These are phyloP conservation scores for Sandelia bainsii DNA, from an alignment of 2,797 vertebrate species.

Conservation along the genomic window DNA sequence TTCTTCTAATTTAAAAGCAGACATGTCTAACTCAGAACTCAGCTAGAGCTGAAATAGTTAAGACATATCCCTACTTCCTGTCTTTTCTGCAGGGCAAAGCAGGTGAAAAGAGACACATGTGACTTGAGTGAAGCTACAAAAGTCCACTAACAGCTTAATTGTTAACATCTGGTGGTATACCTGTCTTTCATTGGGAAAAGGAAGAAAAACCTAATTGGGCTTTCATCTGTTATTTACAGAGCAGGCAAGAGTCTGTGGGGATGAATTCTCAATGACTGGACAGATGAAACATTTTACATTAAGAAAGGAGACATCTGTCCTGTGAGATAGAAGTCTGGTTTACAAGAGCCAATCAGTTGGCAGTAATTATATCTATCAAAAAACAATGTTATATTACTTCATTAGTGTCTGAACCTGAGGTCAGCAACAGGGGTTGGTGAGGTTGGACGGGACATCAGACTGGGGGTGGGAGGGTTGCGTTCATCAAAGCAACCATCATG, in stretches of 20 bases:
- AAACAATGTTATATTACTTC: too few relatives aligned
- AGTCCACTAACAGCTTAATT: constrained; percentile 58
- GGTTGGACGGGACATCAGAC: too few relatives aligned
- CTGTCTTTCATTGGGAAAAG: constrained; percentile 43
- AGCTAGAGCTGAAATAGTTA: constrained; percentile 8
- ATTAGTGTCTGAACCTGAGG: too few relatives aligned
- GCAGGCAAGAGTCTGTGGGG: constrained; percentile 10
- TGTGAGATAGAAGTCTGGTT: constrained; percentile 6
- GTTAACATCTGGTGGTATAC: constrained; percentile 43
- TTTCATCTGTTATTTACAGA: constrained; percentile 48
- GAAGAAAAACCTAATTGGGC: constrained; percentile 20
- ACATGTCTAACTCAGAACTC: constrained; percentile 6
- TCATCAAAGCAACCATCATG: too few relatives aligned
- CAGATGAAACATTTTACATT: constrained; percentile 28
- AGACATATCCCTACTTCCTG: constrained; percentile 23
- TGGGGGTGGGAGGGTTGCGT: too few relatives aligned
- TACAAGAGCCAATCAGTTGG: constrained; percentile 20
- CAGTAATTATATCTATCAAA: constrained; percentile 24
- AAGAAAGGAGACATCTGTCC: neutral
- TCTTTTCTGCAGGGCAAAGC: constrained; percentile 31
- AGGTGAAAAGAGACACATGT: constrained; percentile 44
- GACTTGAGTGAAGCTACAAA: constrained; percentile 53
- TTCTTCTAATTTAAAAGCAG: constrained; percentile 23
- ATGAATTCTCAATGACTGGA: constrained; percentile 25
- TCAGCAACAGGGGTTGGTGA: too few relatives aligned